These are phyloP conservation scores for Cyclopterus lumpus DNA, from an alignment of 2,797 vertebrate species.

Conservation along the genomic window DNA sequence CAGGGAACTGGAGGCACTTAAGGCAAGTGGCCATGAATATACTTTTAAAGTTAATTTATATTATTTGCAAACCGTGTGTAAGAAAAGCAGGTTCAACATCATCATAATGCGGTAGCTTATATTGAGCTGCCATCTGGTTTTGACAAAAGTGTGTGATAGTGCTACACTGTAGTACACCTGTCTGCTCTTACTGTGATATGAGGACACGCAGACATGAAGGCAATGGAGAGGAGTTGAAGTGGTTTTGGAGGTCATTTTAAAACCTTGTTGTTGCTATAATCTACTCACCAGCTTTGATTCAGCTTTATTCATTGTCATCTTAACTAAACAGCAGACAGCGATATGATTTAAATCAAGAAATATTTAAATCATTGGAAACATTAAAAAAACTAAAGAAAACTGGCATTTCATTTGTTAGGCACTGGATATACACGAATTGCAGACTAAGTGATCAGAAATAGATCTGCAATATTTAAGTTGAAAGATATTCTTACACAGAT, in stretches of 20 bases:
- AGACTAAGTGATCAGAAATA: too few relatives aligned
- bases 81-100: neutral
- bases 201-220: slow-evolving; percentile 5
- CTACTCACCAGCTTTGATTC: slow-evolving; percentile 20
- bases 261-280: slow-evolving; percentile 17
- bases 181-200: neutral
- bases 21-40: neutral
- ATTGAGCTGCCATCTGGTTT: neutral
- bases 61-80: neutral
- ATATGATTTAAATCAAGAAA: slow-evolving; percentile 17
- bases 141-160: neutral
- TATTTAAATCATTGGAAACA: neutral
- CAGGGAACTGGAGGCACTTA: neutral
- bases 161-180: neutral
- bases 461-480: neutral
- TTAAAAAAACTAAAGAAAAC: slow-evolving; percentile 3
- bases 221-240: neutral
- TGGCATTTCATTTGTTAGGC: too few relatives aligned
- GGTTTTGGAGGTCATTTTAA: slow-evolving; percentile 27
- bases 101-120: neutral
- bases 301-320: slow-evolving; percentile 21
- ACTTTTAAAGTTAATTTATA: neutral
- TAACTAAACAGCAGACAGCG: slow-evolving; percentile 22
- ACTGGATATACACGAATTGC: too few relatives aligned
- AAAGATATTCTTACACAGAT: neutral